Conservation (phyloP, 2,797 vertebrate species). For the Capromys pilorides region DNA sequence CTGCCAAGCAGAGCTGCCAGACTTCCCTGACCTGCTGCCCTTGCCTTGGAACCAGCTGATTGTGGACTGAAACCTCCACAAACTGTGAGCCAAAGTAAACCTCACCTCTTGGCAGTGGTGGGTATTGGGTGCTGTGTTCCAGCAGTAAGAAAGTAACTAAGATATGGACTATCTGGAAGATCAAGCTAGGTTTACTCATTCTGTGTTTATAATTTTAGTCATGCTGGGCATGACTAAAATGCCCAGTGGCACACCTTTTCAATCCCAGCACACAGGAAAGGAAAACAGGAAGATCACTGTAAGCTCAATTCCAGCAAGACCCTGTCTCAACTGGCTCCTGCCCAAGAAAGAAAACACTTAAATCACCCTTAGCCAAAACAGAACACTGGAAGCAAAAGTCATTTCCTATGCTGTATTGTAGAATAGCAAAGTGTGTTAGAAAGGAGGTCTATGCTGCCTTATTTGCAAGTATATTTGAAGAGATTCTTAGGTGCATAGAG, state of each 20-base stretch:
- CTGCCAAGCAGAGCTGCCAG: neutral
- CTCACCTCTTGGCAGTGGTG: neutral
- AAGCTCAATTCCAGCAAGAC: neutral
- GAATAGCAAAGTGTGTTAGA: neutral
- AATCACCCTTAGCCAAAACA: neutral
- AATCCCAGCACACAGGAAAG: neutral
- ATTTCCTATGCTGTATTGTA: neutral
- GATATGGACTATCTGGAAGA: neutral
- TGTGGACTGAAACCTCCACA: neutral
- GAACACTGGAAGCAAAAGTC: neutral
- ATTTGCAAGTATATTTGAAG: neutral
- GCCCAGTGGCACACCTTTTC: neutral
- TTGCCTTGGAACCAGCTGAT: neutral
- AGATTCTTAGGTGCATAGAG: neutral
- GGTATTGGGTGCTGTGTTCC: neutral
- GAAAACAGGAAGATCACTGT: neutral
- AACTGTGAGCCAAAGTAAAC: neutral
- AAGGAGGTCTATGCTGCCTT: neutral
- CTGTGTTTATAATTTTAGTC: neutral
- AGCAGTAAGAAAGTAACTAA: neutral
- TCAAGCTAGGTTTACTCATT: constrained; percentile 15
- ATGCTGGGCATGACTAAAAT: neutral
- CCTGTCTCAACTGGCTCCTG: neutral
- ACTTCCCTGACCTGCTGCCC: neutral
- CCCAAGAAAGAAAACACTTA: neutral